These are phyloP conservation scores for Nyctibius grandis DNA, from an alignment of 2,797 vertebrate genomes.

Conservation along the genomic window DNA sequence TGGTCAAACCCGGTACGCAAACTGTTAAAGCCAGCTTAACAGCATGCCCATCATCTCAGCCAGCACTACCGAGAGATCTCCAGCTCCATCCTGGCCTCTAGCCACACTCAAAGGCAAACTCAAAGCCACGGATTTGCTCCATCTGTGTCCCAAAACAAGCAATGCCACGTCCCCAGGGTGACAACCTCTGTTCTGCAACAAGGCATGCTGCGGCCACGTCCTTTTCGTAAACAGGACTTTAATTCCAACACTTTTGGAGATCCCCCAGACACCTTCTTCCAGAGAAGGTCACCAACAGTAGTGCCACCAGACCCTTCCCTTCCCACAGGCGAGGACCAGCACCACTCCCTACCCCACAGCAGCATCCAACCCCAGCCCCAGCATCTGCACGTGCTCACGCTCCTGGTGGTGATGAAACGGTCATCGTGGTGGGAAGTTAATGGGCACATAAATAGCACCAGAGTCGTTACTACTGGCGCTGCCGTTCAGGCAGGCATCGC, in stretches of 20 bases:
- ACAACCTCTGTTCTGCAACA: background rate
- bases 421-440: background rate
- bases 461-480: background rate
- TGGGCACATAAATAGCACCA: background rate
- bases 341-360: background rate
- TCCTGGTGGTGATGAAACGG: background rate
- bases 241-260: no score
- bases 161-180: background rate
- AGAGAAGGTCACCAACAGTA: fast-evolving
- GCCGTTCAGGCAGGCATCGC: background rate
- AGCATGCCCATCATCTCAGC: background rate
- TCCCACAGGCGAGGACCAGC: background rate
- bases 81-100: background rate
- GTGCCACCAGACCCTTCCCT: background rate
- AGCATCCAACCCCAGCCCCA: background rate
- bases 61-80: background rate
- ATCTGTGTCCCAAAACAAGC: background rate
- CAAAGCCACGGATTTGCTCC: background rate
- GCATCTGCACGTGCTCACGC: background rate
- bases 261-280: background rate
- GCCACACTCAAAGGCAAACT: fast-evolving
- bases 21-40: background rate
- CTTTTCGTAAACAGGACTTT: background rate
- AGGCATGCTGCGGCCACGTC: fast-evolving
- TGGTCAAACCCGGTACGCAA: background rate